Evolutionary conservation across 2,888 invertebrate species (phyloP).

Genomic region (Tanypteryx hageni): DNA sequence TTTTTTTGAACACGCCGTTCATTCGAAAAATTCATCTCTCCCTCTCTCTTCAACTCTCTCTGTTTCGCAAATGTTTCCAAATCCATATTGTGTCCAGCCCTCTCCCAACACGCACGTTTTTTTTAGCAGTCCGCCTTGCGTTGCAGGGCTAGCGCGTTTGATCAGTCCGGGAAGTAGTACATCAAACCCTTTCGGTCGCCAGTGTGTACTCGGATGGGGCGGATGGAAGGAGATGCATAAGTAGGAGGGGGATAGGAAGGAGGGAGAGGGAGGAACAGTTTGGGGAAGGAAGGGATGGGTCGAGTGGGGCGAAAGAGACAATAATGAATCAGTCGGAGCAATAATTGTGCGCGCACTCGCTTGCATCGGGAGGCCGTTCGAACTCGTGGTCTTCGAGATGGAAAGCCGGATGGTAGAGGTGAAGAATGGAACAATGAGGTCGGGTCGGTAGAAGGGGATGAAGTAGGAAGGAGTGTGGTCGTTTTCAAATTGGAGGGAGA

Average conservation of each 20-base stretch:
- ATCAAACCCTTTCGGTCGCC: constrained; percentile 20
- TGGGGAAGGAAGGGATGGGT: not conserved
- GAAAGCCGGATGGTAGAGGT: not conserved
- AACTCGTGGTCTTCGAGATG: constrained; percentile 14
- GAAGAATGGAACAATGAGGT: not conserved
- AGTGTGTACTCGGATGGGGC: not conserved
- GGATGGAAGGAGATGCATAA: not conserved
- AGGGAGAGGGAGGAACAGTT: not conserved
- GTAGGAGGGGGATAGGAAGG: not conserved
- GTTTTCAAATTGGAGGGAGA: not conserved
- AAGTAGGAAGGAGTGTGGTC: not conserved
- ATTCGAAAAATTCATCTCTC: not conserved
- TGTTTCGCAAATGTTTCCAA: not conserved
- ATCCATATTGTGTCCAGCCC: constrained; percentile 25
- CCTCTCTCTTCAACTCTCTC: not conserved
- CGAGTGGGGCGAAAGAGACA: constrained; percentile 6
- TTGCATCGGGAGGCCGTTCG: not conserved
- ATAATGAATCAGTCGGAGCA: not conserved
- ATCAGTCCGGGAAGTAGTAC: constrained; percentile 12
- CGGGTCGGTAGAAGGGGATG: not conserved
- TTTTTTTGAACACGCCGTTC: not conserved
- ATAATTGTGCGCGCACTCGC: not conserved
- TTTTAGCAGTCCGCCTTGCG: not conserved
- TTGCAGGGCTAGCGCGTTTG: not conserved
- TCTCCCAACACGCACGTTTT: not conserved